phyloP scores from a whole-genome alignment of 2,113 vertebrate species.

The Mugil cephalus region DNA sequence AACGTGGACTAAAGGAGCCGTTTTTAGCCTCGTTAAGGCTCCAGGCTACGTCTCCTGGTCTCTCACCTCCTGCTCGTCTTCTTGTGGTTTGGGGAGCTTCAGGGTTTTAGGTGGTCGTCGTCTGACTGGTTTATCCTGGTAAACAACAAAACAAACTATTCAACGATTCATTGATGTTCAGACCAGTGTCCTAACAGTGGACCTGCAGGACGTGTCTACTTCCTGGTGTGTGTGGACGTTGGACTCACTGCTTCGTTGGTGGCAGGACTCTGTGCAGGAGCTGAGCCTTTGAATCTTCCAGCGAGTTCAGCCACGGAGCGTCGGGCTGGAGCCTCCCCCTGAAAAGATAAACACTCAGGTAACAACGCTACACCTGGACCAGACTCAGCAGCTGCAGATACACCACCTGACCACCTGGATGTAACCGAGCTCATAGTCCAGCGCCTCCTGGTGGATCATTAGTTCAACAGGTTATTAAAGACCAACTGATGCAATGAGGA shows the following conservation, averaged over 20 bases:
- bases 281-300: constrained; percentile 64
- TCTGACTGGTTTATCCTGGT: constrained; percentile 64
- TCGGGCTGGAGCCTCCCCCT: constrained; percentile 65
- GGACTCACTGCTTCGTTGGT: constrained; percentile 62
- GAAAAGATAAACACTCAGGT: neutral
- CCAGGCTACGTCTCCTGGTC: neutral
- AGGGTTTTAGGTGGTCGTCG: constrained; percentile 64
- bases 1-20: too few relatives aligned
- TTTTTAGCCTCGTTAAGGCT: neutral
- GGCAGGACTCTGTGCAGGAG: constrained; percentile 7
- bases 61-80: constrained; percentile 59
- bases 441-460: too few relatives aligned
- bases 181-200: too few relatives aligned
- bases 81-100: constrained; percentile 27
- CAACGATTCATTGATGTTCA: too few relatives aligned
- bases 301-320: constrained; percentile 81
- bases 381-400: too few relatives aligned
- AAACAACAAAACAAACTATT: constrained; percentile 10
- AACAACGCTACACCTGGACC: neutral
- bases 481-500: too few relatives aligned
- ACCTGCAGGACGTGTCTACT: neutral
- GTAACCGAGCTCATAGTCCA: too few relatives aligned
- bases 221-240: neutral
- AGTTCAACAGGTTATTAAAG: too few relatives aligned
- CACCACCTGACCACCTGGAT: too few relatives aligned